Base-by-base conservation (phyloP, 2,888 invertebrate genomes). In the Trypoxylon attenuatum region DNA sequence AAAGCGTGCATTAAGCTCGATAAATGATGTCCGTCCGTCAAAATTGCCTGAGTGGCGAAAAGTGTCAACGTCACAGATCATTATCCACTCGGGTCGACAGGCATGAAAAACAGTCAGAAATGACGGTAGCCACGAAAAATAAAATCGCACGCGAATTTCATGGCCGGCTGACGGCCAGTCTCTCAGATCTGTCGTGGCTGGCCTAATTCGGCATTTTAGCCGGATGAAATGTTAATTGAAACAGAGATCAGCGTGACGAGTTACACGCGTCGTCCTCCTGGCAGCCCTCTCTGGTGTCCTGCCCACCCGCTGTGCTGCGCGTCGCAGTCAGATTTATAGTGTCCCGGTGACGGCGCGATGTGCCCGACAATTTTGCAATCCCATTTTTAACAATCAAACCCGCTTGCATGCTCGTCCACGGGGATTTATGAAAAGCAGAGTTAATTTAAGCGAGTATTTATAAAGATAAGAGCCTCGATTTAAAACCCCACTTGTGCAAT, bases 181-280 rank as follows among this genome's bases (percentile, higher is more conserved):
- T n/a, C n/a, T n/a, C n/a, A n/a, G 33, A 33, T 33, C 23, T 13
- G 22, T 16, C n/a, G 6, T 25, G 25, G 16, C 16, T 10, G n/a
- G 18, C n/a, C 27, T 47, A 18, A 47, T 27, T 29, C 18, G 16
- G 19, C 41, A 68, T 65, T 68, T 55, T 47, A 51, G 10, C 5
- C 38, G 50, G 56, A 56, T 65, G 56, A 49, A 50, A 68, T 65
- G 65, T 65, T 65, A 65, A 68, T 68, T 68, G 60, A 68, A 60
- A 56, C 68, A 59, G 53, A 68, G 58, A 68, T 68, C 66, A 65
- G 58, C 42, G 57, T 13, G 41, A 45, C 33, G 38, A 41, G 51
- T 55, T 47, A 50, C 51, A 49, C 27, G 63, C 47, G 52, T 39
- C 39, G n/a, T 23, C 16, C 29, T 15, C 18, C 29, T n/a, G n/a